Conservation (phyloP, 2,113 vertebrate species). For the Tragelaphus buxtoni region DNA sequence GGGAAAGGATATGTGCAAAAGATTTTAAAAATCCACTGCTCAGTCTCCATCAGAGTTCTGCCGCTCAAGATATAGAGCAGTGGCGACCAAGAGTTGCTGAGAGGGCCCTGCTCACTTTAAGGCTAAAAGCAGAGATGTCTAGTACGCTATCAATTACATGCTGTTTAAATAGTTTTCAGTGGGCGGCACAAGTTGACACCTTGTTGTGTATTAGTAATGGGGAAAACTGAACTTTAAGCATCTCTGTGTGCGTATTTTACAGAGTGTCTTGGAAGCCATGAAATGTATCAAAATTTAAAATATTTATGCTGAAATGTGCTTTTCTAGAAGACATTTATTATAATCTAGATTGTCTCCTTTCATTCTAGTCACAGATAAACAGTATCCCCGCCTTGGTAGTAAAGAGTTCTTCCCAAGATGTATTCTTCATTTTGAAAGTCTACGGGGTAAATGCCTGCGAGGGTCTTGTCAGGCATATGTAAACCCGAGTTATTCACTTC, state of each 20-base stretch:
- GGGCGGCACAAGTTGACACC: background rate
- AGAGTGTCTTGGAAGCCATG: background rate
- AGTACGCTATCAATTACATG: background rate
- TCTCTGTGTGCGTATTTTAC: background rate
- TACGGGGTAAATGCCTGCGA: accelerated
- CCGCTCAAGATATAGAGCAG: no score
- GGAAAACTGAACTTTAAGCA: background rate
- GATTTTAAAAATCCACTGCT: background rate
- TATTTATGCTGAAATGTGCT: background rate
- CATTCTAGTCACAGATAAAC: background rate
- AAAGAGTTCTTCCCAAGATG: background rate
- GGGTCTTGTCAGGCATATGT: no score
- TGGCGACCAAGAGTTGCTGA: background rate
- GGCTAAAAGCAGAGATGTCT: background rate
- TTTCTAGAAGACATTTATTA: background rate
- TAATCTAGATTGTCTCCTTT: background rate
- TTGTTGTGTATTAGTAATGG: background rate
- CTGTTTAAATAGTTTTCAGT: constrained; percentile 26
- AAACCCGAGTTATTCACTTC: background rate
- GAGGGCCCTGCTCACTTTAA: background rate
- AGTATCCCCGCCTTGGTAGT: background rate
- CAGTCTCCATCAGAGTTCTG: background rate
- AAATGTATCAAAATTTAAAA: constrained; percentile 45
- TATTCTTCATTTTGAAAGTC: accelerated
- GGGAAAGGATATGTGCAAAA: background rate